Evolutionary conservation across 2,888 invertebrate species (phyloP), one percentile per base, ranked within the genome.

Genomic region (Sthenelais limicola): DNA sequence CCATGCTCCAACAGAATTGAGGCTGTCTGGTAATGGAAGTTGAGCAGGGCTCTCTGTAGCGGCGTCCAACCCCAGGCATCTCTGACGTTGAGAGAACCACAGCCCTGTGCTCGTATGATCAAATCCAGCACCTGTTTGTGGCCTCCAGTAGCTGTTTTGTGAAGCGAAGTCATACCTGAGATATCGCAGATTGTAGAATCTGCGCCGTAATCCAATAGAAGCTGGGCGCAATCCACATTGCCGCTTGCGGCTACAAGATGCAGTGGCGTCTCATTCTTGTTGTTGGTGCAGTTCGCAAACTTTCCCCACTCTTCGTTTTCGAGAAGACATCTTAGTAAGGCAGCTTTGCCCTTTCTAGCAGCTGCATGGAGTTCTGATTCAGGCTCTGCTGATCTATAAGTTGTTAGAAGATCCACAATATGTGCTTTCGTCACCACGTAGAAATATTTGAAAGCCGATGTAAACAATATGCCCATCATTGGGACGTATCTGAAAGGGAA

Each of bases 11-110:
- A 12, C 0, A 71, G 67, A 1, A 49, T 35, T 21, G 32, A 21
- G n/a, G 68, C 30, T 4, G 47, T 32, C n/a, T 74, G 66, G 24
- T 35, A 30, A 24, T 74, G 71, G 54, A n/a, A 28, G 38, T 71
- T 38, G 32, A 67, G 67, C 21, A 68, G 30, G 26, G 74, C 74
- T 4, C 74, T 18, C 24, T 74, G 74, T 26, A 71, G 32, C 3
- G 74, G 74, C 1, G 56, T 71, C 67, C 68, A 56, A 15, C 74
- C 71, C 71, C 74, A 71, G 33, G 38, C 33, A 48, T 74, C 74
- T 32, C 49, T 35, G n/a, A 32, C 67, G 32, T 71, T 56, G 5
- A 30, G 26, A 12, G 56, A 56, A n/a, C 33, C 52, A 24, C 7
- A 69, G 24, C 35, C 49, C 21, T 69, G 35, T 5, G 35, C 35